Evolutionary conservation across 2,797 vertebrate species (phyloP).

Genomic region (Corythornis leucogaster): DNA sequence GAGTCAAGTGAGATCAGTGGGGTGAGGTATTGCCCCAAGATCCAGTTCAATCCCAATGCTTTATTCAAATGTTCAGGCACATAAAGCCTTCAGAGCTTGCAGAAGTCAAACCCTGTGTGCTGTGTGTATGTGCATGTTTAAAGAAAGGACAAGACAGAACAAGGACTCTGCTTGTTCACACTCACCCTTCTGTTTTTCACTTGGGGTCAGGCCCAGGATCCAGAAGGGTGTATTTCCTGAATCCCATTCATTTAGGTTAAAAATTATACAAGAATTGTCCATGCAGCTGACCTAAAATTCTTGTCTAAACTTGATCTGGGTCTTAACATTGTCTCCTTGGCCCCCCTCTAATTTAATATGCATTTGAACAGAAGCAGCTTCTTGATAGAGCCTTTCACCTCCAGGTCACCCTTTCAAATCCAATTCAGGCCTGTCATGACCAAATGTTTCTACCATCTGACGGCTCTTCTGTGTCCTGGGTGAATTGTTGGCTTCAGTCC

Average conservation of each 20-base stretch:
- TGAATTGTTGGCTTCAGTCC: constrained; percentile 54
- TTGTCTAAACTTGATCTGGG: constrained; percentile 48
- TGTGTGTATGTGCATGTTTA: neutral
- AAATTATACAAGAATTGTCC: constrained; percentile 9
- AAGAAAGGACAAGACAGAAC: neutral
- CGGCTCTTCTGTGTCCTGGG: constrained; percentile 17
- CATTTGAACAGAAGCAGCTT: constrained; percentile 57
- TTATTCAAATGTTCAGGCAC: neutral
- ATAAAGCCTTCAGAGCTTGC: neutral
- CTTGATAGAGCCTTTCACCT: constrained; percentile 62
- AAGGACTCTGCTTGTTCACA: neutral
- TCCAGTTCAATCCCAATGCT: neutral
- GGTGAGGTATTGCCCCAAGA: neutral
- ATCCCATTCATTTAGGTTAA: neutral
- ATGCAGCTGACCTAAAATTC: constrained; percentile 18
- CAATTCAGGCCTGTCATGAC: constrained; percentile 59
- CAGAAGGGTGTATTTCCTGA: neutral
- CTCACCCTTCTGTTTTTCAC: neutral
- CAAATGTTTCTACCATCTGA: constrained; percentile 70
- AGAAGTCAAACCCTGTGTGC: neutral
- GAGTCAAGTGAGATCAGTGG: neutral
- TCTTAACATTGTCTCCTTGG: constrained; percentile 28
- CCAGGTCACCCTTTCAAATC: constrained; percentile 67
- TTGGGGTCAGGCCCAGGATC: neutral
- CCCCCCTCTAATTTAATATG: constrained; percentile 56